phyloP scores from a whole-genome alignment of 2,113 vertebrate genomes.

The Podiceps cristatus region DNA sequence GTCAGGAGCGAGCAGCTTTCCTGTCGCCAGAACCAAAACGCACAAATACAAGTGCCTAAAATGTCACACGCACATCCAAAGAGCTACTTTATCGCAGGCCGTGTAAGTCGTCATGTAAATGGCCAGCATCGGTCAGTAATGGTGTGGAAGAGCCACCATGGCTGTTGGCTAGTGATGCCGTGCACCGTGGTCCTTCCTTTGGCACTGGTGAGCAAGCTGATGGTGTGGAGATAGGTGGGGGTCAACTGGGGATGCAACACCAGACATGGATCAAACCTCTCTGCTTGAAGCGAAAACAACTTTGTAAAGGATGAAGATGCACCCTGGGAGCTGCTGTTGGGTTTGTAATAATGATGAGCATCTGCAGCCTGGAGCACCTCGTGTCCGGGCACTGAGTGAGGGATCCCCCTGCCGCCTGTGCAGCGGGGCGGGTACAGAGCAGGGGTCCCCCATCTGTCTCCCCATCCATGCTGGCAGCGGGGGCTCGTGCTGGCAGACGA shows the following conservation, averaged over 20 bases:
- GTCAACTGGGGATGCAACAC: too few species aligned
- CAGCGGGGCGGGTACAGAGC: not conserved
- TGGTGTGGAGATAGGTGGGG: fast-evolving
- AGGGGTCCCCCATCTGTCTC: not conserved
- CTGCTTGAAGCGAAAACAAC: not conserved
- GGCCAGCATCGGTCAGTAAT: not conserved
- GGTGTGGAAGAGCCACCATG: not conserved
- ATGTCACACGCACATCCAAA: not conserved
- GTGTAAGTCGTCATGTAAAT: not conserved
- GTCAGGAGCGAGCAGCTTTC: slow-evolving; percentile 19
- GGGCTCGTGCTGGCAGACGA: not conserved
- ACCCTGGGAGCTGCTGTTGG: not conserved
- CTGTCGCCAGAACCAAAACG: not conserved
- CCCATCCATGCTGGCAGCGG: fast-evolving
- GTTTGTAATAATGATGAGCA: not conserved
- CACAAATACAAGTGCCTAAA: not conserved
- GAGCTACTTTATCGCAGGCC: not conserved
- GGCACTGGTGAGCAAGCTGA: fast-evolving
- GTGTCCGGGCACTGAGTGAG: fast-evolving
- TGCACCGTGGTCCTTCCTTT: not conserved
- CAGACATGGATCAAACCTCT: not conserved
- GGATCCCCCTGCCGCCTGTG: fast-evolving
- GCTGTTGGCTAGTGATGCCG: not conserved
- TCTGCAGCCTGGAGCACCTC: not conserved
- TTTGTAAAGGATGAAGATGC: not conserved